Base-by-base conservation (phyloP, 2,113 vertebrate genomes). In the Orycteropus afer region DNA sequence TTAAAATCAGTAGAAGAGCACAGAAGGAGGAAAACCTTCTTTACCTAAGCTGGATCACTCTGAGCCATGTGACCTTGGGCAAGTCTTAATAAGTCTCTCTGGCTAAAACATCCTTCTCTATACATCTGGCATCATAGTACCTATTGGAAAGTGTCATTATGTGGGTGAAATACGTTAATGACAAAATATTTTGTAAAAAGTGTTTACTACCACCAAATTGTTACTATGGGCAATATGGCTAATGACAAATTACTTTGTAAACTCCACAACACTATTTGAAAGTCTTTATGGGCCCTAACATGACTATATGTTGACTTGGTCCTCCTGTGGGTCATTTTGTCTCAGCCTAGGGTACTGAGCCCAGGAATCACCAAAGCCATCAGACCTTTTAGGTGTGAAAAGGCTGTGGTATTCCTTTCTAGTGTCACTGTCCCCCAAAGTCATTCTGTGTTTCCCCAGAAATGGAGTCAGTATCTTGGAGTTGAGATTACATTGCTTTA, bases 231-330 rank as follows among this genome's bases (percentile, higher is more conserved):
- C 53, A 22, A 88, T 57, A 76, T 61, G 42, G 55, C 29, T 63
- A 51, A 42, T 53, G 67, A 76, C 3, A n/a, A 59, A 40, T 57
- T 6, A 69, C 7, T 49, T 76, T 63, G 29, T 32, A 18, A 55
- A 57, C 7, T 3, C 34, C 13, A 18, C 69, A 23, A 0, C 40
- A 83, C 25, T n/a, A 1, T 55, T 45, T 82, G 57, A n/a, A 20
- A 86, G 65, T 34, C 6, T 11, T 8, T 29, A 4, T 10, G 42
- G 3, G 29, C 59, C 53, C 29, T 15, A 13, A 40, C 5, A 51
- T 0, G 0, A 45, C 3, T 4, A 0, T n/a, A 3, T 42, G 37
- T 47, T 53, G 59, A 80, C 3, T 29, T 8, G 5, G 27, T 51
- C 7, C 5, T 73, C 74, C 20, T 7, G 7, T 22, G 4, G 11